Percentiles rank a stretch among this genome's conserved stretches.
phyloP scores from a whole-genome alignment of 2,888 invertebrate species.

The Baronia brevicornis region DNA sequence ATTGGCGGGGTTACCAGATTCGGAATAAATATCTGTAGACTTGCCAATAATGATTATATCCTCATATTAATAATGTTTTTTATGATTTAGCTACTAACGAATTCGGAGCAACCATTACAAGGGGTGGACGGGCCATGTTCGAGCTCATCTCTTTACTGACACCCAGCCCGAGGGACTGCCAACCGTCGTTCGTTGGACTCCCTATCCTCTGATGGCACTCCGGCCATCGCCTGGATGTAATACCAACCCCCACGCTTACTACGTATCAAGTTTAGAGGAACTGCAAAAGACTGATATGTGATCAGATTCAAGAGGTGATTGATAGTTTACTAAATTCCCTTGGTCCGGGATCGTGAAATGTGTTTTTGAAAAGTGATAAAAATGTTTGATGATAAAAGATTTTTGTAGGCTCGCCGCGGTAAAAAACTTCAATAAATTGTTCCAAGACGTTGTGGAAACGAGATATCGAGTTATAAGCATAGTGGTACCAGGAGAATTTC shows the following conservation, averaged over 20 bases:
- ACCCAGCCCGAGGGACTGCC: constrained; percentile 42
- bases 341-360: constrained; percentile 12
- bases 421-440: constrained; percentile 3
- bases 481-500: constrained; percentile 3
- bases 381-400: constrained; percentile 15
- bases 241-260: constrained; percentile 14
- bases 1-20: no score
- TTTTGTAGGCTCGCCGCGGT: constrained; percentile 14
- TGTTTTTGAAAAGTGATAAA: constrained; percentile 14
- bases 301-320: constrained; percentile 2
- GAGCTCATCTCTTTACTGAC: constrained; percentile 70
- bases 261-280: constrained; percentile 8
- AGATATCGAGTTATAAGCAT: constrained; percentile 1
- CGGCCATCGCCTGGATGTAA: constrained; percentile 67
- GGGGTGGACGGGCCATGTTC: constrained; percentile 69
- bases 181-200: constrained; percentile 55
- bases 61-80: neutral
- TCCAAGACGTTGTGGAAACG: constrained; percentile 1
- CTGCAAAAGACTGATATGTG: constrained; percentile 8
- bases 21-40: no score
- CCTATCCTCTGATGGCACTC: constrained; percentile 55
- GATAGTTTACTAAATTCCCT: constrained; percentile 10
- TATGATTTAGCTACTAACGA: constrained; percentile 47
- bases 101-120: constrained; percentile 53
- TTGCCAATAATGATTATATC: neutral